Evolutionary conservation across 2,113 vertebrate species (phyloP).

Genomic region (Cyanistes caeruleus): DNA sequence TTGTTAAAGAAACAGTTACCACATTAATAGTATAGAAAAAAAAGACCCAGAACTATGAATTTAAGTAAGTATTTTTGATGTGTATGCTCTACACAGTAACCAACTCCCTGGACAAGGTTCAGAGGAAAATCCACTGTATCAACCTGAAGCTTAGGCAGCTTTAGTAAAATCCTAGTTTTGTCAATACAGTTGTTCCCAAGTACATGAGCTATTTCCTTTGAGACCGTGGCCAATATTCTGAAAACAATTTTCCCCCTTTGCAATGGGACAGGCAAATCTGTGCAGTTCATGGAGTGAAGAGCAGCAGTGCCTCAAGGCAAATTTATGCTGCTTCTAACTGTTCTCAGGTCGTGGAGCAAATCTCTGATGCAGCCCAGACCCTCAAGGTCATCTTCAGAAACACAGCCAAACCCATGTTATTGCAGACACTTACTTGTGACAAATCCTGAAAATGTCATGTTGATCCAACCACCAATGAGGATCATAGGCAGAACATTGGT

Average conservation of each 20-base stretch:
- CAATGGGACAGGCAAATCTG: background rate
- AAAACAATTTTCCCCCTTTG: background rate
- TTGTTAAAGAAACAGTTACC: background rate
- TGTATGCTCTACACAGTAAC: background rate
- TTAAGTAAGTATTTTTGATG: background rate
- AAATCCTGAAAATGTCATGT: conserved; percentile 98
- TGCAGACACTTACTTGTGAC: conserved; percentile 88
- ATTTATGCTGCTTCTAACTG: background rate
- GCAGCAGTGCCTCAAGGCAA: background rate
- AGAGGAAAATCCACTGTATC: background rate
- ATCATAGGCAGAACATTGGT: conserved; percentile 99
- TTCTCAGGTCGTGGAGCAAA: background rate
- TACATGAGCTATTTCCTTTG: background rate
- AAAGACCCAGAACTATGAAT: background rate
- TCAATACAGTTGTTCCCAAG: background rate
- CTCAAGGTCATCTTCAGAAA: background rate
- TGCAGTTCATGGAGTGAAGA: background rate
- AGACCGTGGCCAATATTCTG: background rate
- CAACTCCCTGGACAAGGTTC: background rate
- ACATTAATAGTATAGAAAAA: background rate
- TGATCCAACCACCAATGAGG: conserved; percentile 98
- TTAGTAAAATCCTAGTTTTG: background rate
- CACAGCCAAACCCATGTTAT: rapidly evolving
- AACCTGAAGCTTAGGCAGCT: background rate
- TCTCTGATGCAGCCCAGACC: background rate